A percentile compares a stretch with the other conserved stretches of the same genome.
phyloP scores from a whole-genome alignment of 2,113 vertebrate species.

The Corythaeola cristata region DNA sequence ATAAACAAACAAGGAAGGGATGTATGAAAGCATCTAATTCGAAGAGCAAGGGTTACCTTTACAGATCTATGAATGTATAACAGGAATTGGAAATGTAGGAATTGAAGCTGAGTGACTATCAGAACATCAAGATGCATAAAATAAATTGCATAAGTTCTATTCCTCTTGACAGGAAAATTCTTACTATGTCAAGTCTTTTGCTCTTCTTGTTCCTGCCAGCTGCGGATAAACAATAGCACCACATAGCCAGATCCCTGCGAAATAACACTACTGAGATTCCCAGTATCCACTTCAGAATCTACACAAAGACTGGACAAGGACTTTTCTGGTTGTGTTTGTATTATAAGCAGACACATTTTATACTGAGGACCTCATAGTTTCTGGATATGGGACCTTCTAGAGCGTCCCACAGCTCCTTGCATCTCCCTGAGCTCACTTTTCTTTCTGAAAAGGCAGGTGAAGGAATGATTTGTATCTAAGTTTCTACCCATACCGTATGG shows the following conservation, averaged over 20 bases:
- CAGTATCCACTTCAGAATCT: background rate
- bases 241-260: background rate
- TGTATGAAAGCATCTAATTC: background rate
- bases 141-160: background rate
- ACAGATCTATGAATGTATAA: background rate
- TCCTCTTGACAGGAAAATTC: background rate
- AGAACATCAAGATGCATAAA: background rate
- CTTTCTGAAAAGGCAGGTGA: background rate
- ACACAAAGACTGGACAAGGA: background rate
- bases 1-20: background rate
- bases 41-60: background rate
- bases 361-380: background rate
- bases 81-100: background rate
- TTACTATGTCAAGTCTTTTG: background rate
- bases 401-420: fast-evolving
- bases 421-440: background rate
- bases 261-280: background rate
- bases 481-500: background rate
- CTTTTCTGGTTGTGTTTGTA: background rate
- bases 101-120: background rate
- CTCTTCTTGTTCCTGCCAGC: background rate
- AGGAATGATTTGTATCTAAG: background rate
- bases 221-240: background rate
- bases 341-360: background rate
- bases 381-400: background rate